Percentiles rank a stretch among this genome's conserved stretches.
phyloP scores from a whole-genome alignment of 2,888 invertebrate species.

The Dryocosmus kuriphilus region DNA sequence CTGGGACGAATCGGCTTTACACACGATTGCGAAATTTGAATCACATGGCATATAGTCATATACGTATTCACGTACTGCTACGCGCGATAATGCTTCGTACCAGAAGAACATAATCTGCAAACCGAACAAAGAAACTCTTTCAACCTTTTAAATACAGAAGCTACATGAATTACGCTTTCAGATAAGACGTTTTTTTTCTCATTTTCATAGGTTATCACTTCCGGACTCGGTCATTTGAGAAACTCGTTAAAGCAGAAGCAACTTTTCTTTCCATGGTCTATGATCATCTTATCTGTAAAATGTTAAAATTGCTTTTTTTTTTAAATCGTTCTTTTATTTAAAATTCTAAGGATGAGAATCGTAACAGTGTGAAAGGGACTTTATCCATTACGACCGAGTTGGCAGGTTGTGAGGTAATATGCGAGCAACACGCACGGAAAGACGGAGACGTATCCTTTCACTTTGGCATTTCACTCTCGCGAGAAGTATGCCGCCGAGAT shows the following conservation, averaged over 20 bases:
- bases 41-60: not conserved
- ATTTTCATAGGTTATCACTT: not conserved
- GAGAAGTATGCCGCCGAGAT: conserved; percentile 62
- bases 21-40: not conserved
- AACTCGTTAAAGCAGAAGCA: not conserved
- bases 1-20: not conserved
- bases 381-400: not conserved
- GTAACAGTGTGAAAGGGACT: conserved; percentile 49
- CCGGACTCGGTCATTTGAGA: not conserved
- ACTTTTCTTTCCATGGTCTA: not conserved
- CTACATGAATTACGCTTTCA: not conserved
- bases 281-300: no score
- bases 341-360: not conserved
- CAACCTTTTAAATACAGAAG: not conserved
- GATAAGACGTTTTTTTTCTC: not conserved
- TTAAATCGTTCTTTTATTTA: conserved; percentile 45
- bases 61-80: not conserved
- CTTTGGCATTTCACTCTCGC: conserved; percentile 74
- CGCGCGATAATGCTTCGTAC: not conserved
- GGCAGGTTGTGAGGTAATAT: conserved; percentile 67
- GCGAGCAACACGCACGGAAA: conserved; percentile 61
- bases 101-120: not conserved
- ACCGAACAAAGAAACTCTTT: conserved; percentile 6
- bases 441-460: conserved; percentile 69
- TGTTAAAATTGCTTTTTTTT: no score